Evolutionary conservation across 2,797 vertebrate genomes (phyloP).

Genomic region (Rhinogobio ventralis): DNA sequence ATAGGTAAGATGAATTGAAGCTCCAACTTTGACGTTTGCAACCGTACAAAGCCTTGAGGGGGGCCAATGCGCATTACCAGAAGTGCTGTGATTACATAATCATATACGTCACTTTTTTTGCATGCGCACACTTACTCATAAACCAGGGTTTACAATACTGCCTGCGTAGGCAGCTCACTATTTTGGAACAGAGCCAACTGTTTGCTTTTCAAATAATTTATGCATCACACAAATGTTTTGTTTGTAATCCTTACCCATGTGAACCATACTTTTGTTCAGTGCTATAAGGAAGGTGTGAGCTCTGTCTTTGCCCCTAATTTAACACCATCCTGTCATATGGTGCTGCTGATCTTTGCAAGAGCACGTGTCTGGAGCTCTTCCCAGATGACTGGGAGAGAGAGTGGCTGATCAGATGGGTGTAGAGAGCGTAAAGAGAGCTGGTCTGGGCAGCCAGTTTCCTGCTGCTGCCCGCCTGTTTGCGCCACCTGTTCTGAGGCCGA

Average conservation of each 20-base stretch:
- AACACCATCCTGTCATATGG: slow-evolving; percentile 38
- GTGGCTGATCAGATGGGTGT: slow-evolving; percentile 25
- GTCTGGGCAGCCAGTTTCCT: slow-evolving; percentile 51
- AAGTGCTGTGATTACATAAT: background rate
- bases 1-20: background rate
- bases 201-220: background rate
- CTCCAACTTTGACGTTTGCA: background rate
- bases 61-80: background rate
- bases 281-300: background rate
- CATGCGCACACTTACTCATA: background rate
- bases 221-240: background rate
- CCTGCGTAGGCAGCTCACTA: background rate
- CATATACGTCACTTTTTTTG: background rate
- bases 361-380: slow-evolving; percentile 40
- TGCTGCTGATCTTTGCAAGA: slow-evolving; percentile 19
- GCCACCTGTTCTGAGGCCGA: slow-evolving; percentile 58
- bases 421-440: slow-evolving; percentile 25
- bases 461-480: slow-evolving; percentile 57
- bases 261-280: background rate
- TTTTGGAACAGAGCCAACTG: background rate
- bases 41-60: background rate
- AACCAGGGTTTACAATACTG: background rate
- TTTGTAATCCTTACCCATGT: background rate
- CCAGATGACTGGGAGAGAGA: slow-evolving; percentile 41
- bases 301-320: slow-evolving; percentile 13